phyloP scores from a whole-genome alignment of 2,797 vertebrate species.

The Cichlasoma orientale region DNA sequence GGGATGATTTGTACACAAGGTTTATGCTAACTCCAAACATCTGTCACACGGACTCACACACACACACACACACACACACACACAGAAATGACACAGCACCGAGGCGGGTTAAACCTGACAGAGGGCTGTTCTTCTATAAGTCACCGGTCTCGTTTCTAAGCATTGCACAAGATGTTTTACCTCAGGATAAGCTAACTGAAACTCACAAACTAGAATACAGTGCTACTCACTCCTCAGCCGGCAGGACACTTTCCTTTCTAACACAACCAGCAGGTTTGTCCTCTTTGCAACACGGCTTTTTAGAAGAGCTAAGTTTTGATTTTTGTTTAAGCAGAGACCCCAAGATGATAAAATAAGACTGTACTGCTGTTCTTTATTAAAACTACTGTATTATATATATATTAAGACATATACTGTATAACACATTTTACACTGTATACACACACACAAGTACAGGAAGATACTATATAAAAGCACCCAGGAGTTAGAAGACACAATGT shows the following conservation, averaged over 20 bases:
- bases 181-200: conserved; percentile 73
- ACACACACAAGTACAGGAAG: conserved; percentile 45
- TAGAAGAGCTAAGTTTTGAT: conserved; percentile 25
- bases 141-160: conserved; percentile 51
- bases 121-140: conserved; percentile 32
- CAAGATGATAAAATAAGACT: conserved; percentile 39
- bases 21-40: conserved; percentile 9
- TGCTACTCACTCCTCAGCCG: conserved; percentile 51
- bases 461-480: conserved; percentile 41
- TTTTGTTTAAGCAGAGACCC: conserved; percentile 53
- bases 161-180: conserved; percentile 74
- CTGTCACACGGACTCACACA: neutral
- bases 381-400: conserved; percentile 67
- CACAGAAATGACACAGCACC: conserved; percentile 30
- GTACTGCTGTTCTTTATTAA: conserved; percentile 55
- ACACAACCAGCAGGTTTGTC: conserved; percentile 62
- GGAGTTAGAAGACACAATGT: conserved; percentile 39
- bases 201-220: conserved; percentile 53
- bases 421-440: conserved; percentile 48
- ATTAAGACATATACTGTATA: conserved; percentile 65
- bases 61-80: neutral
- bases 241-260: conserved; percentile 47
- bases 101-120: conserved; percentile 18
- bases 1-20: conserved; percentile 21
- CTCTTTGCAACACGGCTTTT: conserved; percentile 39